These are phyloP conservation scores for Clarias platycephalus DNA, from an alignment of 2,797 vertebrate species.

Conservation along the genomic window DNA sequence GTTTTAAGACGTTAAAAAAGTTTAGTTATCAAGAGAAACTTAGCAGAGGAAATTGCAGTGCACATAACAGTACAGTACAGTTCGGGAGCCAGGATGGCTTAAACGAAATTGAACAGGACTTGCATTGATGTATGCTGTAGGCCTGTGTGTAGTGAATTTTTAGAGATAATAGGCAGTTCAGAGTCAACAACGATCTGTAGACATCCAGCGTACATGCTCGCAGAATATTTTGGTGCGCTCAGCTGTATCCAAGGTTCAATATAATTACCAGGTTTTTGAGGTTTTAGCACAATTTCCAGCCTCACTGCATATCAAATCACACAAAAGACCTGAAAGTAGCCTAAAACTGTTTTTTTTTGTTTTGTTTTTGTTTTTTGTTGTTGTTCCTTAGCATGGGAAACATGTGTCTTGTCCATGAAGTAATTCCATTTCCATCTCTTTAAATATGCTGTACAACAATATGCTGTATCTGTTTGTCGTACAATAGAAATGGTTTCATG, in stretches of 20 bases:
- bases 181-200: not conserved
- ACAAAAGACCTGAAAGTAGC: not conserved
- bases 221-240: not conserved
- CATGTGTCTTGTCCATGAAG: not conserved
- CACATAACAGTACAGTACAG: too few species aligned
- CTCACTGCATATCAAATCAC: not conserved
- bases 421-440: not conserved
- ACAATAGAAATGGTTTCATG: not conserved
- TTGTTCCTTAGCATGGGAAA: not conserved
- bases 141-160: not conserved
- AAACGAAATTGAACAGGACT: not conserved
- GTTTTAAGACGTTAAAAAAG: too few species aligned
- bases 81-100: too few species aligned
- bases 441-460: not conserved
- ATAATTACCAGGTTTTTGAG: not conserved
- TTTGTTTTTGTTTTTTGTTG: not conserved
- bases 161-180: not conserved
- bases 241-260: not conserved
- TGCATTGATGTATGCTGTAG: not conserved
- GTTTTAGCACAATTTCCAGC: not conserved
- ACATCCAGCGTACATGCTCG: not conserved
- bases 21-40: too few species aligned
- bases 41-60: too few species aligned
- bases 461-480: too few species aligned
- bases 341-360: too few species aligned